phyloP scores from a whole-genome alignment of 2,797 vertebrate genomes.

The Hippocampus kuda region DNA sequence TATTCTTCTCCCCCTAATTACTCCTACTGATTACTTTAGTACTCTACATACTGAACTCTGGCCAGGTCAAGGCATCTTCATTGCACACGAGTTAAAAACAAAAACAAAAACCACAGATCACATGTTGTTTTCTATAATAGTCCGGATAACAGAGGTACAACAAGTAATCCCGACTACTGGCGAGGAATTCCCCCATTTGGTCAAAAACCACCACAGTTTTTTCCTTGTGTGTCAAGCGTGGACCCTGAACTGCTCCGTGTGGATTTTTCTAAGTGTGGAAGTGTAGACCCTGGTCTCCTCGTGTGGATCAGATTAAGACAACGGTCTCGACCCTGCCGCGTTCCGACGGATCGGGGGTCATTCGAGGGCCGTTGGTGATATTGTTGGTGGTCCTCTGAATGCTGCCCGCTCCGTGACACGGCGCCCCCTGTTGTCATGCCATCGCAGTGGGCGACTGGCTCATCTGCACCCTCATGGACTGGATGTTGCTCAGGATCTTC shows the following conservation, averaged over 20 bases:
- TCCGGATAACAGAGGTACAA: slow-evolving; percentile 50
- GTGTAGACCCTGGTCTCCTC: slow-evolving; percentile 61
- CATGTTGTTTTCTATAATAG: slow-evolving; percentile 49
- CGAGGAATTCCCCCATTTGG: slow-evolving; percentile 16
- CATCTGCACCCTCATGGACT: slow-evolving; percentile 95
- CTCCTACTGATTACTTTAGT: slow-evolving; percentile 42
- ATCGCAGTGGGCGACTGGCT: slow-evolving; percentile 85
- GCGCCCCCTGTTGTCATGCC: slow-evolving; percentile 84
- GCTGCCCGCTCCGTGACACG: slow-evolving; percentile 66
- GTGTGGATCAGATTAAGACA: slow-evolving; percentile 68
- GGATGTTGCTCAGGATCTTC: slow-evolving; percentile 95
- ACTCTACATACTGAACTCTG: slow-evolving; percentile 28
- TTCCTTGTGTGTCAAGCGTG: slow-evolving; percentile 39
- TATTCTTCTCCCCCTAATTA: slow-evolving; percentile 38
- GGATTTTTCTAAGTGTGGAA: slow-evolving; percentile 36
- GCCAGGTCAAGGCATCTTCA: slow-evolving; percentile 53
- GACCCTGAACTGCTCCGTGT: slow-evolving; percentile 55
- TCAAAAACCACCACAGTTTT: not conserved
- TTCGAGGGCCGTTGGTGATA: slow-evolving; percentile 51
- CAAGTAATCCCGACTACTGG: slow-evolving; percentile 34
- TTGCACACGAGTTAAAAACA: slow-evolving; percentile 36
- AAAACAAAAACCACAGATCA: slow-evolving; percentile 41
- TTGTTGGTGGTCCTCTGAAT: slow-evolving; percentile 57
- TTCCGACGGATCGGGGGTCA: slow-evolving; percentile 64
- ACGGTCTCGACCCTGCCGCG: slow-evolving; percentile 74